phyloP scores from a whole-genome alignment of 23 tunicate genomes.

The Aplidium turbinatum region DNA sequence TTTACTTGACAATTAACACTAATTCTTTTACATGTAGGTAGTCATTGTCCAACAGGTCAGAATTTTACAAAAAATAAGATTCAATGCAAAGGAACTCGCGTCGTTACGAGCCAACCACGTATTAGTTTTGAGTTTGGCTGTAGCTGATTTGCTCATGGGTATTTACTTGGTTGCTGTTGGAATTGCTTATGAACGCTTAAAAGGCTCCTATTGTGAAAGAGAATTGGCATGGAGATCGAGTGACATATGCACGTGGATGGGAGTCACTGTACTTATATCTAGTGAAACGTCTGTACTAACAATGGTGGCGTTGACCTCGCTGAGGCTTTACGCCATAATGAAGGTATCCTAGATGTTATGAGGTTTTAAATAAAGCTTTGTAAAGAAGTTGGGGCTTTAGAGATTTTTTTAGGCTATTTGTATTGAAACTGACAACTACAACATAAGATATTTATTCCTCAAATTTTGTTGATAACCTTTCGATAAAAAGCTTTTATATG shows the following conservation, averaged over 20 bases:
- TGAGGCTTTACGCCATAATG: conserved; percentile 21
- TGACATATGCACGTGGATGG: conserved; percentile 43
- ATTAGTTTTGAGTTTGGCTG: conserved; percentile 21
- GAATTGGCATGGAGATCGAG: conserved; percentile 39
- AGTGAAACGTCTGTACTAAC: conserved; percentile 28
- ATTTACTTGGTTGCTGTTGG: conserved; percentile 35
- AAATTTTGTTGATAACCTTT: no score
- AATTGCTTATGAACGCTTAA: conserved; percentile 26
- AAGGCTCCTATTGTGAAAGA: conserved; percentile 24
- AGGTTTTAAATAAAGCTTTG: no score
- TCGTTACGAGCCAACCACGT: conserved; percentile 44
- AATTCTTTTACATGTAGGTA: conserved; percentile 18
- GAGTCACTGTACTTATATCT: conserved; percentile 13
- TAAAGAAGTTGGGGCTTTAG: no score
- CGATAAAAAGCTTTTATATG: no score
- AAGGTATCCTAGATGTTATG: no score
- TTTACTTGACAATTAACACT: no score
- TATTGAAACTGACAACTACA: no score
- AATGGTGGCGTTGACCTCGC: conserved; percentile 12
- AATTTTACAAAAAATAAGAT: conserved; percentile 1
- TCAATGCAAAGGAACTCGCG: not conserved
- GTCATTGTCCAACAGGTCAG: conserved; percentile 19
- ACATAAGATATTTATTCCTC: no score
- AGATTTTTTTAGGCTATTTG: no score
- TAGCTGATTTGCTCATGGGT: conserved; percentile 34